phyloP scores from a whole-genome alignment of 2,113 vertebrate genomes.

The Sinocyclocheilus anshuiensis region DNA sequence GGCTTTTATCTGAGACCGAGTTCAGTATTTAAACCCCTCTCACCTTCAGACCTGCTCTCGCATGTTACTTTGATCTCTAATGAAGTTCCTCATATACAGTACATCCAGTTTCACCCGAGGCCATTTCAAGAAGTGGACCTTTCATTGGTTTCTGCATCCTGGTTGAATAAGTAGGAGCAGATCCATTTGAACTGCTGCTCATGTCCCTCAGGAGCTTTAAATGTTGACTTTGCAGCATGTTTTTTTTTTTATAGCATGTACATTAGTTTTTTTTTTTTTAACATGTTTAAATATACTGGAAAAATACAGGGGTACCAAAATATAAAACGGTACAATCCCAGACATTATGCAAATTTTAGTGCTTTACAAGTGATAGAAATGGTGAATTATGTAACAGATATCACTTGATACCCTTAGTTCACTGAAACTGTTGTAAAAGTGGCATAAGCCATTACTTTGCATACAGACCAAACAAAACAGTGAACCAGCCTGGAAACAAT shows the following conservation, averaged over 20 bases:
- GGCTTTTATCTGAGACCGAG: constrained; percentile 25
- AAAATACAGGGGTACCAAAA: no score
- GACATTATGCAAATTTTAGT: no score
- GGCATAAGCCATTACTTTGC: no score
- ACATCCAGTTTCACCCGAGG: constrained; percentile 11
- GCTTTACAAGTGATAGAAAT: no score
- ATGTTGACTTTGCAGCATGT: constrained; percentile 6
- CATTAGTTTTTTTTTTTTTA: background rate
- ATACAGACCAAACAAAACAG: no score
- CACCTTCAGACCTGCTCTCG: constrained; percentile 36
- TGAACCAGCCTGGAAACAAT: no score
- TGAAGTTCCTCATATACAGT: constrained; percentile 19
- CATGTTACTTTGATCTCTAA: constrained; percentile 36
- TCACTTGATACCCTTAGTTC: no score
- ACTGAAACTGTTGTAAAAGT: no score
- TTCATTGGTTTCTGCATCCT: constrained; percentile 1
- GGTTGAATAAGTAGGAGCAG: constrained; percentile 15
- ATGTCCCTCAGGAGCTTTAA: background rate
- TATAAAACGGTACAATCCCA: no score
- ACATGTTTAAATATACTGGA: no score
- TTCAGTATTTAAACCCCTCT: constrained; percentile 37
- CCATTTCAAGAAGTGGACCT: constrained; percentile 8
- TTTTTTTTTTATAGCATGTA: background rate
- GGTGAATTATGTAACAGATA: no score
- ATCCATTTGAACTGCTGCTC: constrained; percentile 17